Evolutionary conservation across 2,888 invertebrate species (phyloP).

Genomic region (Phania funesta): DNA sequence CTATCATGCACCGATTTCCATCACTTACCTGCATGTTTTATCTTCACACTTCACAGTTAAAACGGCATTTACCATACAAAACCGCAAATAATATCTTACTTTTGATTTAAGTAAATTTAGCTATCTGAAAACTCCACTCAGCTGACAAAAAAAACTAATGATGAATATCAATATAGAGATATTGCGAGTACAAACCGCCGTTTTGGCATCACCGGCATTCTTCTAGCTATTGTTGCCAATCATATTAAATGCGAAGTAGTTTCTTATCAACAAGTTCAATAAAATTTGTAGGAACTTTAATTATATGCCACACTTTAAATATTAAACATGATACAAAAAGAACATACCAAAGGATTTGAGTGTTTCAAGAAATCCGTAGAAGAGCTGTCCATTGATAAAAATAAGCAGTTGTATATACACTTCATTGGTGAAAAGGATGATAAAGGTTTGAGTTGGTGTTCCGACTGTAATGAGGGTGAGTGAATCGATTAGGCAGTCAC

Average conservation of each 20-base stretch:
- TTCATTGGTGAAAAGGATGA: slow-evolving; percentile 83
- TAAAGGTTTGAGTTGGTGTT: slow-evolving; percentile 90
- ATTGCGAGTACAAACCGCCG: too few relatives aligned
- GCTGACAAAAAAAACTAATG: too few relatives aligned
- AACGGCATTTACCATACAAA: too few relatives aligned
- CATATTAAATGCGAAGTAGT: slow-evolving; percentile 1
- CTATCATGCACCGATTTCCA: too few relatives aligned
- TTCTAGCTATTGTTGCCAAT: not conserved
- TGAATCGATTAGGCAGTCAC: not conserved
- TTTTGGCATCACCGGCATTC: too few relatives aligned
- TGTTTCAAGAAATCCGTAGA: slow-evolving; percentile 70
- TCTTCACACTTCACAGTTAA: too few relatives aligned
- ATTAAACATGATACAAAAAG: slow-evolving; percentile 79
- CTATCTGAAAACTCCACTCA: too few relatives aligned
- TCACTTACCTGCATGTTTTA: too few relatives aligned
- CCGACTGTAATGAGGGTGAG: slow-evolving; percentile 90
- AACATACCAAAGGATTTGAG: slow-evolving; percentile 81
- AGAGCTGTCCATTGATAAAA: slow-evolving; percentile 46
- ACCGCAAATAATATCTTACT: too few relatives aligned
- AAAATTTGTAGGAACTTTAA: not conserved
- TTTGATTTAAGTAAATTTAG: too few relatives aligned
- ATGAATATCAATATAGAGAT: too few relatives aligned
- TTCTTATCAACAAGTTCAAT: slow-evolving; percentile 6
- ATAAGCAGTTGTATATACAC: slow-evolving; percentile 75
- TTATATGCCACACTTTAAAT: too few relatives aligned